These are phyloP conservation scores for Oncorhynchus kisutch DNA, from an alignment of 2,113 vertebrate species.

Conservation along the genomic window DNA sequence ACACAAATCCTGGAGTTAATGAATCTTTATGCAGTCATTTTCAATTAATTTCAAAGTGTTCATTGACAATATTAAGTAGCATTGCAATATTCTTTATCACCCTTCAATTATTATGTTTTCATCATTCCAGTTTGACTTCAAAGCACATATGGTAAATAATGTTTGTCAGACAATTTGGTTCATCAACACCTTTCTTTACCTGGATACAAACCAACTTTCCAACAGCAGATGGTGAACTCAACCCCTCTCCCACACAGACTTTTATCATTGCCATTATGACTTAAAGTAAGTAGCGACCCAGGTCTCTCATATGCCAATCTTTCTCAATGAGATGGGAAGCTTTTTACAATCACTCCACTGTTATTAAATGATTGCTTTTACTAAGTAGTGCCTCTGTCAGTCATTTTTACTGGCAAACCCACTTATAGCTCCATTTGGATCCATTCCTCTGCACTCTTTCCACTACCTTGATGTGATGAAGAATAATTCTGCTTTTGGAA, in stretches of 20 bases:
- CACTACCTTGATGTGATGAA: conserved; percentile 40
- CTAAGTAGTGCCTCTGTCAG: not conserved
- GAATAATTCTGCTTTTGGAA: conserved; percentile 29
- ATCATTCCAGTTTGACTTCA: not conserved
- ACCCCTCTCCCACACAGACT: not conserved
- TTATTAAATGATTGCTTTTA: conserved; percentile 15
- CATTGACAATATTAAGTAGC: no score
- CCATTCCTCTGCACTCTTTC: conserved; percentile 4
- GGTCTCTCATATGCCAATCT: not conserved
- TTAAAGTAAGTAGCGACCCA: not conserved
- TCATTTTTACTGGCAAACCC: conserved; percentile 14
- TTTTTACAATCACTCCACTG: not conserved
- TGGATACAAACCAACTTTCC: not conserved
- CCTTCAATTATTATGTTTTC: not conserved
- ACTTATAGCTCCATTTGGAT: conserved; percentile 24
- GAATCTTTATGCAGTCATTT: no score
- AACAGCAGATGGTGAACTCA: not conserved
- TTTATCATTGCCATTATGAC: conserved; percentile 1
- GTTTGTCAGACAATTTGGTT: not conserved
- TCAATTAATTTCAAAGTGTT: no score
- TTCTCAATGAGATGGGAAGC: not conserved
- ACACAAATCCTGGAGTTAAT: no score
- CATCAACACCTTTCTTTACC: not conserved
- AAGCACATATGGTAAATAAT: not conserved
- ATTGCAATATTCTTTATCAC: no score